Conservation (phyloP, 2,888 invertebrate species). For the Patella depressa region DNA sequence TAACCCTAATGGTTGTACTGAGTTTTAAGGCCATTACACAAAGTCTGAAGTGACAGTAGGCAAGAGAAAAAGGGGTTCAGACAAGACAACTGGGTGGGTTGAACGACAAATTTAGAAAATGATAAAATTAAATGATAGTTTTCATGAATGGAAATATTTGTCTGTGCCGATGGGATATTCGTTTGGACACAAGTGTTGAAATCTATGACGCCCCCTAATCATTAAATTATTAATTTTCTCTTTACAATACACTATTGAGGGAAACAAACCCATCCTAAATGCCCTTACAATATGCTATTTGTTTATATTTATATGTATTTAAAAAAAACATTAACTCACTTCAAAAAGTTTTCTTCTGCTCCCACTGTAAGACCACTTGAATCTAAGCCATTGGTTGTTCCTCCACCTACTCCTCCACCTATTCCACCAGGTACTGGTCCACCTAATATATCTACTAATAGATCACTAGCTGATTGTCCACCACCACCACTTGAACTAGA, state of each 20-base stretch:
- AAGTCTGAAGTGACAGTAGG: no score
- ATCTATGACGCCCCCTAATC: background rate
- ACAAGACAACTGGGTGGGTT: background rate
- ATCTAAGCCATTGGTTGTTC: constrained; percentile 51
- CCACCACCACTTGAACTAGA: constrained; percentile 72
- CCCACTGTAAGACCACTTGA: constrained; percentile 50
- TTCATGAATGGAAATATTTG: no score
- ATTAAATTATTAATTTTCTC: background rate
- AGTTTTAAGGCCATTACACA: no score
- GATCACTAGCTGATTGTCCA: constrained; percentile 68
- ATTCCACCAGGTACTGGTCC: constrained; percentile 80
- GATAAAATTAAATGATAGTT: no score
- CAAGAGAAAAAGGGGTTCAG: no score
- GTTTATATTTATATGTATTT: background rate
- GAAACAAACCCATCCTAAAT: no score
- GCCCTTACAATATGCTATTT: no score
- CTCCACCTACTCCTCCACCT: constrained; percentile 27
- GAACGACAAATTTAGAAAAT: no score
- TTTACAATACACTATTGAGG: background rate
- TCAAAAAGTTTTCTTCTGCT: constrained; percentile 86
- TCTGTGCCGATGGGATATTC: background rate
- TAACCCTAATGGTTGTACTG: no score
- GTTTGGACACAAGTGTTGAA: background rate
- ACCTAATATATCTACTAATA: constrained; percentile 89
- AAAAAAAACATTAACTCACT: constrained; percentile 73